Base-by-base conservation (phyloP, 2,113 vertebrate genomes). In the Octodon degus region DNA sequence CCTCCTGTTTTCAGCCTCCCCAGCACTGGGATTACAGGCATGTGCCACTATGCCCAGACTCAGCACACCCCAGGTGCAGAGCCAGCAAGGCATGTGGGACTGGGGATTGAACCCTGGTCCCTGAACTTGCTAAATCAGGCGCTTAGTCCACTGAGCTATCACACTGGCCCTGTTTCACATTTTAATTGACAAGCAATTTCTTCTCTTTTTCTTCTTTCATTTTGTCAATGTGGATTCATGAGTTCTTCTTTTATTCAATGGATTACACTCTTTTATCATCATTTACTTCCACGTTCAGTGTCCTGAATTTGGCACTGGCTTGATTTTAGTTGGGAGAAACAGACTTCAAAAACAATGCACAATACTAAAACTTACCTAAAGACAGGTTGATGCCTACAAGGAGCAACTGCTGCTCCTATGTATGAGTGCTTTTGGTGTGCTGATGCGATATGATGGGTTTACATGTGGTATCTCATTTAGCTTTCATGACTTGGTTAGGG, bases 171-270 rank as follows among this genome's bases (percentile, higher is more conserved):
- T 83, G 40, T 92, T 96, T 97, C 30, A 89, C 43, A 89, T 74
- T 92, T 70, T 83, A 91, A 62, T 40, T 86, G 3, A 17, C 90
- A 55, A 92, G 13, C 14, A 70, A 6, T 83, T 20, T 27, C 14
- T 47, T 34, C 22, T 37, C 17, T 62, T 19, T 27, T 30, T 2
- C 14, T 47, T 77, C 13, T 22, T 50, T 83, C 34, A 32, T 68
- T 65, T 47, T 30, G 17, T 77, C 11, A 50, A 20, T 55, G 81
- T 80, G 68, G 10, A 90, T 20, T 92, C 50, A 40, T 84, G 81
- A 86, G 83, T 89, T 89, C 72, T 90, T 76, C 83, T 62, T 80
- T 86, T 89, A 89, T 43, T 90, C 58, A 70, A 37, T 81, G 70
- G 24, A 37, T 50, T 91, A 20, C 67, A 81, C 37, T 43, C n/a